A percentile compares a stretch with the other conserved stretches of the same genome.
phyloP scores from a whole-genome alignment of 2,113 vertebrate genomes.

The Lepidothrix coronata region DNA sequence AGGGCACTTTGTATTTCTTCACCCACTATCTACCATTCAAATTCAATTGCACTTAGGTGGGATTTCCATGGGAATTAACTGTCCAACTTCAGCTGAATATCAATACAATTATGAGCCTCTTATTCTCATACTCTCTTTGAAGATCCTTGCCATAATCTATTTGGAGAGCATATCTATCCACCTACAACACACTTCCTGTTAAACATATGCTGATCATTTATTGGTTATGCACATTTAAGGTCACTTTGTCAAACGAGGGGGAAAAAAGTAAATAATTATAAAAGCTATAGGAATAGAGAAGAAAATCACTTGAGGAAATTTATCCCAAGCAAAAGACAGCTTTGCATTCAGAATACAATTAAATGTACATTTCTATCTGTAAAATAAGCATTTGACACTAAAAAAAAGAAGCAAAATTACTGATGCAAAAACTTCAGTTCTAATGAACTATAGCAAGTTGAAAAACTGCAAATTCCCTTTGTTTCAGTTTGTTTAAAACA shows the following conservation, averaged over 20 bases:
- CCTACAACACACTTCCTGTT: neutral
- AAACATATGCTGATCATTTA: neutral
- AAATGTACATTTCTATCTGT: neutral
- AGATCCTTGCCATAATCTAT: neutral
- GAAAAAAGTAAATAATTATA: neutral
- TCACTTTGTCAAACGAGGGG: neutral
- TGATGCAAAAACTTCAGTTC: neutral
- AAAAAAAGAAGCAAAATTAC: neutral
- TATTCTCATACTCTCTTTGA: neutral
- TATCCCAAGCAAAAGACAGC: neutral
- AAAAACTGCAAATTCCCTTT: neutral
- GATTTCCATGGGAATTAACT: neutral
- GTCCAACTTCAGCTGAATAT: neutral
- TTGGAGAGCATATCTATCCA: neutral
- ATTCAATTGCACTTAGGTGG: neutral
- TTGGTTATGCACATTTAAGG: neutral
- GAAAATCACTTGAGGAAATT: neutral
- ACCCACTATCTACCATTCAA: neutral
- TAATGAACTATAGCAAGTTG: neutral
- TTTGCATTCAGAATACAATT: neutral
- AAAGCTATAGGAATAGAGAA: neutral
- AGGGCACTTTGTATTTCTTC: neutral
- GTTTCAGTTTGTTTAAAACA: neutral
- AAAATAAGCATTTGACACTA: neutral
- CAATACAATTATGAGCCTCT: neutral